Conservation (phyloP, 2,113 vertebrate species). For the Tapirus terrestris region DNA sequence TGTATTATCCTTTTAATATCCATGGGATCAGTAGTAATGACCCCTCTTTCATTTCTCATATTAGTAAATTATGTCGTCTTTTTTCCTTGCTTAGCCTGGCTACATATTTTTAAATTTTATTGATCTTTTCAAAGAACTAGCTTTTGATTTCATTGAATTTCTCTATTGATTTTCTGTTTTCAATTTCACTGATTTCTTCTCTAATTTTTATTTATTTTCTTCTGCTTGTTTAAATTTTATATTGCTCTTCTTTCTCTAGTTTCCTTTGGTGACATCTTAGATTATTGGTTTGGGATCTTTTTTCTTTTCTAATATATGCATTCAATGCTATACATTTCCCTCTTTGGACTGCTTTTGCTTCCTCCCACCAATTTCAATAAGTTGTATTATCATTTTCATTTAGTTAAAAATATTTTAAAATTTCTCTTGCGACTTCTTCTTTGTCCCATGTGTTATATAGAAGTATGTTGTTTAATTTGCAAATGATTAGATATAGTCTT, state of each 20-base stretch:
- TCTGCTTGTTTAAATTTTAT: neutral
- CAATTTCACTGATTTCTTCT: neutral
- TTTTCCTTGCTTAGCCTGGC: neutral
- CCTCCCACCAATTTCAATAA: neutral
- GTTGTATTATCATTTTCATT: neutral
- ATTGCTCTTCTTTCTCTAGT: neutral
- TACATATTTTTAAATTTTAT: neutral
- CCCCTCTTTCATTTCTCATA: neutral
- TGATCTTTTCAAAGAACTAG: conserved; percentile 17
- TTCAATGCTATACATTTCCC: neutral
- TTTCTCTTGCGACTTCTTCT: neutral
- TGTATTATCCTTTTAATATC: neutral
- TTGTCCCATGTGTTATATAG: neutral
- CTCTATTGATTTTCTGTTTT: neutral
- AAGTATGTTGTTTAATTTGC: conserved; percentile 12
- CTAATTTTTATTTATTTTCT: conserved; percentile 3
- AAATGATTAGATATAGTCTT: neutral
- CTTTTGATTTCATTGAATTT: neutral
- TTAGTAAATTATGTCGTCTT: neutral
- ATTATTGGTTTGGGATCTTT: neutral
- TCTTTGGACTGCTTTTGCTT: neutral
- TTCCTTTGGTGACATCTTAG: neutral
- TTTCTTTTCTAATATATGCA: neutral
- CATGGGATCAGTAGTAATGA: neutral
- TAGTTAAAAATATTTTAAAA: neutral